Evolutionary conservation across 2,113 vertebrate species (phyloP).

Genomic region (Martes martes): DNA sequence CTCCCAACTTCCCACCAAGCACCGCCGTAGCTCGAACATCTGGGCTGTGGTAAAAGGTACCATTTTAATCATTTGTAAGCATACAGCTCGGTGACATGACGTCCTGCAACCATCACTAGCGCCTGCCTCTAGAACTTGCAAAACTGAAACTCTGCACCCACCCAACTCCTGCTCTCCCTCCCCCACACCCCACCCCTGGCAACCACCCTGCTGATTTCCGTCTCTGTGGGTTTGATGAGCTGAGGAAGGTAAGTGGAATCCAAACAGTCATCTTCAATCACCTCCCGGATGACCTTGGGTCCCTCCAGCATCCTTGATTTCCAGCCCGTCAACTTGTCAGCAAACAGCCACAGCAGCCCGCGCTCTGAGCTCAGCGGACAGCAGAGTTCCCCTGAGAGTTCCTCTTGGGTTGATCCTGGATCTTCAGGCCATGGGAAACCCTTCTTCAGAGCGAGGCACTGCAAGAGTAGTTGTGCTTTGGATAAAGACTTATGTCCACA

Average conservation of each 20-base stretch:
- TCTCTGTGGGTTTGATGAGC: neutral
- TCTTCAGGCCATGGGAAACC: neutral
- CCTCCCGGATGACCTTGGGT: neutral
- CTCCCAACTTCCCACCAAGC: fast-evolving
- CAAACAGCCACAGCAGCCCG: neutral
- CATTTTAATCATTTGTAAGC: neutral
- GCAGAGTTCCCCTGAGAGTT: neutral
- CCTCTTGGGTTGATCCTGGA: too few relatives aligned
- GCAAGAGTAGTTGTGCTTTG: too few relatives aligned
- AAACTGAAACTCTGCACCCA: neutral
- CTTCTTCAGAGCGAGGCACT: neutral
- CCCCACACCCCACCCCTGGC: neutral
- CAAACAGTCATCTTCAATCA: neutral
- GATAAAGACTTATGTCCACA: neutral
- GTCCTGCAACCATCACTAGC: neutral
- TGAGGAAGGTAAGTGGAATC: neutral
- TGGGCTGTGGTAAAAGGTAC: neutral
- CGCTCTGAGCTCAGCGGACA: neutral
- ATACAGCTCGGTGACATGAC: neutral
- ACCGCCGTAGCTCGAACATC: fast-evolving
- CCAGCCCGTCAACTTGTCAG: neutral
- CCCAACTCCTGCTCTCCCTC: fast-evolving
- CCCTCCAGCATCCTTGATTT: neutral
- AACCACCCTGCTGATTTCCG: neutral
- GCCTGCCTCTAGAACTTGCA: too few relatives aligned